phyloP scores from a whole-genome alignment of 2,888 invertebrate genomes.

The Sepioteuthis lessoniana region DNA sequence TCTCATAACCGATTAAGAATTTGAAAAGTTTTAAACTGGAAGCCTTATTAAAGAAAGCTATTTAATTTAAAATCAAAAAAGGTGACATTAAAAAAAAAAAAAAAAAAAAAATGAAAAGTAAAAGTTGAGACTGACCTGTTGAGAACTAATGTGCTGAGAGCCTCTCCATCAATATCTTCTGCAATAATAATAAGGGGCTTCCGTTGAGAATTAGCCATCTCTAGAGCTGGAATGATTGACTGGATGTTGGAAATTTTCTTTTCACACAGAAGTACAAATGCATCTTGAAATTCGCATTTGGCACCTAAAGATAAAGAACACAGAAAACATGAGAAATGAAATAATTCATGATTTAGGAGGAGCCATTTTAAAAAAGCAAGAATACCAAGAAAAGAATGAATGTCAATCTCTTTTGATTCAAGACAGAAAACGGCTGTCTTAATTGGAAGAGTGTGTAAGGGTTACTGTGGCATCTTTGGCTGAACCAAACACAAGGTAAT shows the following conservation, averaged over 20 bases:
- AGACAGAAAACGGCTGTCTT: neutral
- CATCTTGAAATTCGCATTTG: slow-evolving; percentile 98
- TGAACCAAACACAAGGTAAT: neutral
- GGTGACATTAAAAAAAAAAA: too few species aligned
- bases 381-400: neutral
- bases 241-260: slow-evolving; percentile 98
- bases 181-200: slow-evolving; percentile 96
- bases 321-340: neutral
- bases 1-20: too few species aligned
- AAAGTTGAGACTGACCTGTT: slow-evolving; percentile 80
- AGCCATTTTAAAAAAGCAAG: neutral
- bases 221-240: slow-evolving; percentile 96
- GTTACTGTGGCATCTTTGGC: neutral
- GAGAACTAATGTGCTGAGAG: slow-evolving; percentile 92
- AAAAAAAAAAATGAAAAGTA: too few species aligned
- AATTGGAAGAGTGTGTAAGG: slow-evolving; percentile 24
- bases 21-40: too few species aligned
- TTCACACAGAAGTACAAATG: slow-evolving; percentile 92
- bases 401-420: neutral
- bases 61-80: neutral
- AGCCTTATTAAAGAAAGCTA: too few species aligned
- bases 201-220: slow-evolving; percentile 92
- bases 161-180: slow-evolving; percentile 96
- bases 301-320: slow-evolving; percentile 79
- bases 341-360: neutral